A percentile compares a stretch with the other conserved stretches of the same genome.
These are phyloP conservation scores for Tetragonisca angustula DNA, from an alignment of 2,888 invertebrate species.

Conservation along the genomic window DNA sequence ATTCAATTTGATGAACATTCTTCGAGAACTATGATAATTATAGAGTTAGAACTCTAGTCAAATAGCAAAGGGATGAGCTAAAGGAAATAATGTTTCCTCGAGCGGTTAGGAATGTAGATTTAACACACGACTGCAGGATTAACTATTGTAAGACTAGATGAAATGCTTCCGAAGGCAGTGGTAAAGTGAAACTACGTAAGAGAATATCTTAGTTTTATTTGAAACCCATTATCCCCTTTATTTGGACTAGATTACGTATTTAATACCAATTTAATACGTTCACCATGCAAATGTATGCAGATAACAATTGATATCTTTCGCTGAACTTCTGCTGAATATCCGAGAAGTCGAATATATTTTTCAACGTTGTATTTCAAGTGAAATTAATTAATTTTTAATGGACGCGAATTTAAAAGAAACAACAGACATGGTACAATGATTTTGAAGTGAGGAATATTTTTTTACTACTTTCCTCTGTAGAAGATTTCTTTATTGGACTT, in stretches of 20 bases:
- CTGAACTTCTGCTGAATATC: too few species aligned
- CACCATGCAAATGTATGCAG: not conserved
- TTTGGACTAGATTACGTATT: not conserved
- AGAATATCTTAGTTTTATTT: conserved; percentile 36
- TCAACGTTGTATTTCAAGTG: too few species aligned
- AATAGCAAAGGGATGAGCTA: not conserved
- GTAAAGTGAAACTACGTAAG: conserved; percentile 7
- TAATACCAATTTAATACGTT: not conserved
- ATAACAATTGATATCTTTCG: not conserved
- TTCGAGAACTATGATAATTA: not conserved
- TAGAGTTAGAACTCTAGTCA: not conserved
- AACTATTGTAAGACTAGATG: conserved; percentile 22
- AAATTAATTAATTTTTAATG: too few species aligned
- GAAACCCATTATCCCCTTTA: conserved; percentile 20
- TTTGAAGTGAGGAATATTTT: not conserved
- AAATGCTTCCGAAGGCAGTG: conserved; percentile 8
- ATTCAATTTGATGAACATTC: not conserved
- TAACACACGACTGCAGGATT: conserved; percentile 7
- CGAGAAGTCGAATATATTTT: too few species aligned
- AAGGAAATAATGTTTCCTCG: not conserved
- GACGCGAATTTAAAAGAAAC: too few species aligned
- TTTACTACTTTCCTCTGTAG: not conserved
- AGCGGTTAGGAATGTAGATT: not conserved
- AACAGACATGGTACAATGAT: too few species aligned
- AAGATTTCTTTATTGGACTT: not conserved